These are phyloP conservation scores for Spatulosminthurus flaviceps DNA, from an alignment of 2,888 invertebrate species.

Conservation along the genomic window DNA sequence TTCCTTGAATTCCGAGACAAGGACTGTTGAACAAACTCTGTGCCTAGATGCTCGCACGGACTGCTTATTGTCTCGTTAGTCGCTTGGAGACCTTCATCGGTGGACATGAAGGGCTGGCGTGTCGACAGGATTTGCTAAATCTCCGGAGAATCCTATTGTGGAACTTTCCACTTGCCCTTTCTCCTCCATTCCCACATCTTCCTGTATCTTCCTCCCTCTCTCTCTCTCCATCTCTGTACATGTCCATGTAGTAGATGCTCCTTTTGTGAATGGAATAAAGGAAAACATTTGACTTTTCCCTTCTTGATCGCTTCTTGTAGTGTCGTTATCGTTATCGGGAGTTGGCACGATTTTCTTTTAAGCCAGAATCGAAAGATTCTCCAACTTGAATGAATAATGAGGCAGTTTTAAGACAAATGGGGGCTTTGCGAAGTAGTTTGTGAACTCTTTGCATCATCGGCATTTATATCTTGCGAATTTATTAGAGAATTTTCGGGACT, in stretches of 20 bases:
- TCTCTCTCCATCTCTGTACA: too few relatives aligned
- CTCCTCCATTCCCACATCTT: background rate
- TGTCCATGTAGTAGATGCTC: too few relatives aligned
- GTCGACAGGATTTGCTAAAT: conserved; percentile 9
- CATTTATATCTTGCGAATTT: too few relatives aligned
- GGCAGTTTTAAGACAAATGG: background rate
- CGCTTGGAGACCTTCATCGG: background rate
- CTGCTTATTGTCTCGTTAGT: conserved; percentile 3
- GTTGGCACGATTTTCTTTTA: too few relatives aligned
- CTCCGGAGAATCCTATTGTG: conserved; percentile 4
- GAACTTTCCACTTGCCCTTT: background rate
- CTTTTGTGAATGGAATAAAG: too few relatives aligned
- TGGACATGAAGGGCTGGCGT: background rate
- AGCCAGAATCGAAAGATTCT: background rate
- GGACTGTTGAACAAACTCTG: conserved; percentile 10
- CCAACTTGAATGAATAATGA: background rate
- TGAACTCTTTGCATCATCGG: too few relatives aligned
- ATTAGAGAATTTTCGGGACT: too few relatives aligned
- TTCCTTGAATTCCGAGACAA: background rate
- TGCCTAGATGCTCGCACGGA: background rate
- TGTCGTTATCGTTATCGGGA: too few relatives aligned
- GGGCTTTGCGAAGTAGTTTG: background rate
- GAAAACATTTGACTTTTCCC: too few relatives aligned
- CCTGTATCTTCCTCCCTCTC: background rate
- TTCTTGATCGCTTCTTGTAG: too few relatives aligned